These are phyloP conservation scores for Drosophila sturtevanti DNA, from an alignment of 1,140 invertebrate species.

Conservation along the genomic window DNA sequence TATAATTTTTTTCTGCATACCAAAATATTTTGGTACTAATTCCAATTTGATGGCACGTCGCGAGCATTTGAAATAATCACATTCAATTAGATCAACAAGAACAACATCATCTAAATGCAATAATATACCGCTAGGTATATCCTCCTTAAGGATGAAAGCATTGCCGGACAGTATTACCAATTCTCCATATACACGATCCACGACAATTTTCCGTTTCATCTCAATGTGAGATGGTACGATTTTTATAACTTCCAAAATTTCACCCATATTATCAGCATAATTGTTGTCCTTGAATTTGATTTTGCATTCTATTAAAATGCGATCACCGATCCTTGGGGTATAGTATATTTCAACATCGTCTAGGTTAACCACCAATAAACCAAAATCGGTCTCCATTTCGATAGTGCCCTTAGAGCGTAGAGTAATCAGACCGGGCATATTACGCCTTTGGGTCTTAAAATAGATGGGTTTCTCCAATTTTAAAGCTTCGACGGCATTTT, in stretches of 20 bases:
- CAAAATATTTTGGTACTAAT: slow-evolving; percentile 58
- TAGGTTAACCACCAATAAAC: slow-evolving; percentile 84
- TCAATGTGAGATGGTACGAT: slow-evolving; percentile 50
- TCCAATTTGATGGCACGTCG: slow-evolving; percentile 66
- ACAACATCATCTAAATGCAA: slow-evolving; percentile 66
- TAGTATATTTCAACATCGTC: slow-evolving; percentile 84
- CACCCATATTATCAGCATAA: slow-evolving; percentile 62
- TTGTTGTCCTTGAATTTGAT: slow-evolving; percentile 59
- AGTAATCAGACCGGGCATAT: slow-evolving; percentile 84
- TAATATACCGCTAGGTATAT: slow-evolving; percentile 27
- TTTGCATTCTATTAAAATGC: slow-evolving; percentile 57
- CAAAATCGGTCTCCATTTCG: slow-evolving; percentile 84
- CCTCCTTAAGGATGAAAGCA: slow-evolving; percentile 49
- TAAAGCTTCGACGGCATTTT: slow-evolving; percentile 31
- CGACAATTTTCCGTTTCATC: slow-evolving; percentile 35
- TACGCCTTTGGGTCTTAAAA: slow-evolving; percentile 83
- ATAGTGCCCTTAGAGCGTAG: slow-evolving; percentile 82
- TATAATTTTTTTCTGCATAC: slow-evolving; percentile 8
- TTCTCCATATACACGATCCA: slow-evolving; percentile 45
- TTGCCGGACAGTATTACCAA: slow-evolving; percentile 37
- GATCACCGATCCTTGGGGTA: slow-evolving; percentile 78
- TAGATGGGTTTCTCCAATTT: slow-evolving; percentile 66
- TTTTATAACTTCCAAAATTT: slow-evolving; percentile 63
- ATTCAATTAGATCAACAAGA: slow-evolving; percentile 65
- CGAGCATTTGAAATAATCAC: slow-evolving; percentile 57